Conservation (phyloP, 2,113 vertebrate genomes). For the Stomatorhinus ivindoensis region DNA sequence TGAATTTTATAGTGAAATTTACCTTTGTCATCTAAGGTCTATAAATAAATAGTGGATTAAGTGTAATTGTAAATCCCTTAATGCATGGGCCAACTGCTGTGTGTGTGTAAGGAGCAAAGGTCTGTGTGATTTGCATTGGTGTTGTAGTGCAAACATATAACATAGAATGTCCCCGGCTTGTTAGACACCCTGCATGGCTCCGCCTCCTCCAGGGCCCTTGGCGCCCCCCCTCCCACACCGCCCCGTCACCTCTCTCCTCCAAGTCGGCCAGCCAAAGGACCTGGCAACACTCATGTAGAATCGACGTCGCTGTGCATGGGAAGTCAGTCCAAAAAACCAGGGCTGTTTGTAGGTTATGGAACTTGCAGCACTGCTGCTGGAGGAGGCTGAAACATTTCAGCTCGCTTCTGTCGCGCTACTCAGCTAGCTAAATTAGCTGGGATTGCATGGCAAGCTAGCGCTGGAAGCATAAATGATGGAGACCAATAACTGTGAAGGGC, state of each 20-base stretch:
- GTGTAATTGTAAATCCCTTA: not conserved
- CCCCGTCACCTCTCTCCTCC: not conserved
- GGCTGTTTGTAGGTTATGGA: not conserved
- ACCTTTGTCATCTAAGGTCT: not conserved
- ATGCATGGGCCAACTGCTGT: not conserved
- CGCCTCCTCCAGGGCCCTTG: too few species aligned
- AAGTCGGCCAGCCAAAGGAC: not conserved
- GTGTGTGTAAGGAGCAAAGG: not conserved
- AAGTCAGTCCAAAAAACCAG: not conserved
- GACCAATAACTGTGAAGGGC: not conserved
- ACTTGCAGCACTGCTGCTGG: not conserved
- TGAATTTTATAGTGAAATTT: not conserved
- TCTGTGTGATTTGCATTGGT: not conserved
- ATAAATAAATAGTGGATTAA: not conserved
- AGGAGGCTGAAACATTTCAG: constrained; percentile 3
- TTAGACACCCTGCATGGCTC: not conserved
- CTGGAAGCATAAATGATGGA: constrained; percentile 9
- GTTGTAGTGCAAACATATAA: not conserved
- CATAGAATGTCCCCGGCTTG: not conserved
- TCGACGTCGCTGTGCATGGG: not conserved
- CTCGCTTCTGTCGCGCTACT: constrained; percentile 23
- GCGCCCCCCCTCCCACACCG: not conserved
- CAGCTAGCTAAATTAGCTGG: constrained; percentile 22
- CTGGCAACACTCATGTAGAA: not conserved
- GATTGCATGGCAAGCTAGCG: constrained; percentile 25